Conservation (phyloP, 2,888 invertebrate species). For the Pinctada fucata region DNA sequence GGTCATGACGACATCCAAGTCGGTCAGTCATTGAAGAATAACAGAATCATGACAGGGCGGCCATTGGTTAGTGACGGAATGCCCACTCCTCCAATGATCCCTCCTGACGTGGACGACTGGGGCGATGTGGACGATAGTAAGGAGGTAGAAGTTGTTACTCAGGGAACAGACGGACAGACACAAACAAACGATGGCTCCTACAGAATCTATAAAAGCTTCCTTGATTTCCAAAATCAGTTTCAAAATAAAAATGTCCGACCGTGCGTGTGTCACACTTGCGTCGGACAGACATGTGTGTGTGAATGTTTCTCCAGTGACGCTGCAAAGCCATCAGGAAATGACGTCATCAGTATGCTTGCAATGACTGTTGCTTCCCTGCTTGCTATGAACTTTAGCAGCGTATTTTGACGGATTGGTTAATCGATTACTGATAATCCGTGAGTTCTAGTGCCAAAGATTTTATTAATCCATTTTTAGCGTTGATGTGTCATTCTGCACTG, state of each 20-base stretch:
- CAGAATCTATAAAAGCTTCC: slow-evolving; percentile 25
- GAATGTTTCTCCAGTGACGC: slow-evolving; percentile 29
- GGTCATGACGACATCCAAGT: slow-evolving; percentile 57
- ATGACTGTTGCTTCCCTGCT: slow-evolving; percentile 1
- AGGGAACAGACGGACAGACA: background rate
- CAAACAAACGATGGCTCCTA: slow-evolving; percentile 1
- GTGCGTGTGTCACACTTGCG: slow-evolving; percentile 40
- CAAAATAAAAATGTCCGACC: slow-evolving; percentile 34
- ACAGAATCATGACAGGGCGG: slow-evolving; percentile 27
- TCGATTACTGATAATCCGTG: too few species aligned
- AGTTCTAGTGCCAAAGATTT: too few species aligned
- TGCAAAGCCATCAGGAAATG: background rate
- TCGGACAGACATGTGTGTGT: slow-evolving; percentile 41
- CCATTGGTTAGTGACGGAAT: slow-evolving; percentile 17
- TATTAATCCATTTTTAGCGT: too few species aligned
- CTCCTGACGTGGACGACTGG: slow-evolving; percentile 2
- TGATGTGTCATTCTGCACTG: too few species aligned
- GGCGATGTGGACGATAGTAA: slow-evolving; percentile 5
- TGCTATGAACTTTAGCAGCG: background rate
- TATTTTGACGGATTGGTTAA: background rate
- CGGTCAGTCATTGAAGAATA: slow-evolving; percentile 29
- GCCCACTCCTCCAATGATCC: slow-evolving; percentile 32
- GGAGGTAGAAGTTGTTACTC: background rate
- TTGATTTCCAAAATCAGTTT: slow-evolving; percentile 35
- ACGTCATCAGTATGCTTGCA: background rate